Evolutionary conservation across 2,113 vertebrate genomes (phyloP).

Genomic region (Mus spicilegus): DNA sequence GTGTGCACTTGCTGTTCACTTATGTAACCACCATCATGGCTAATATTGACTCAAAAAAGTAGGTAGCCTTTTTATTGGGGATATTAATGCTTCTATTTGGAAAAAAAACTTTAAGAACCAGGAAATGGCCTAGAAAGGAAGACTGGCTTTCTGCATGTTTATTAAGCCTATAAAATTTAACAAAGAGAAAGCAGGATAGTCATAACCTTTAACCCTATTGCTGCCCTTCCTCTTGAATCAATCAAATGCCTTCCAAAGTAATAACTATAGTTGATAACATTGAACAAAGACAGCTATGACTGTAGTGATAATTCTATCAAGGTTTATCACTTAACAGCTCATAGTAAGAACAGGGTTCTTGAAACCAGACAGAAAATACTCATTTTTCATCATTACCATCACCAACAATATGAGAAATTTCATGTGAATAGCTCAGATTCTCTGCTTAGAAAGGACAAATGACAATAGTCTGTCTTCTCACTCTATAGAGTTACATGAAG

Average conservation of each 20-base stretch:
- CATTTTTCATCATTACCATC: neutral
- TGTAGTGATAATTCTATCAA: neutral
- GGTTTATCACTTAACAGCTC: neutral
- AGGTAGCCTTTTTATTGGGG: neutral
- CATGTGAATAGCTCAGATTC: neutral
- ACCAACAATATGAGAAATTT: neutral
- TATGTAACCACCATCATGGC: neutral
- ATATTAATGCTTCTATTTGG: neutral
- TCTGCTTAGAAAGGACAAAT: neutral
- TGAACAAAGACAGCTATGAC: neutral
- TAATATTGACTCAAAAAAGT: neutral
- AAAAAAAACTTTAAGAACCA: neutral
- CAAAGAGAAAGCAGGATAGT: neutral
- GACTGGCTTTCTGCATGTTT: neutral
- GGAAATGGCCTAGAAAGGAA: neutral
- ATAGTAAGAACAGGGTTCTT: neutral
- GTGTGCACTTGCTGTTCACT: neutral
- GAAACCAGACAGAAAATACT: slow-evolving; percentile 11
- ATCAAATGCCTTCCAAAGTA: neutral
- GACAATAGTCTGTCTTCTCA: neutral
- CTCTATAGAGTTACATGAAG: neutral
- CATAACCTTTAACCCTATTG: neutral
- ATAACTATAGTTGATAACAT: neutral
- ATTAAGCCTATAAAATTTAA: neutral
- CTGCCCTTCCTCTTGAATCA: neutral